phyloP scores from a whole-genome alignment of 1,140 invertebrate species.

The Papilio helenus region DNA sequence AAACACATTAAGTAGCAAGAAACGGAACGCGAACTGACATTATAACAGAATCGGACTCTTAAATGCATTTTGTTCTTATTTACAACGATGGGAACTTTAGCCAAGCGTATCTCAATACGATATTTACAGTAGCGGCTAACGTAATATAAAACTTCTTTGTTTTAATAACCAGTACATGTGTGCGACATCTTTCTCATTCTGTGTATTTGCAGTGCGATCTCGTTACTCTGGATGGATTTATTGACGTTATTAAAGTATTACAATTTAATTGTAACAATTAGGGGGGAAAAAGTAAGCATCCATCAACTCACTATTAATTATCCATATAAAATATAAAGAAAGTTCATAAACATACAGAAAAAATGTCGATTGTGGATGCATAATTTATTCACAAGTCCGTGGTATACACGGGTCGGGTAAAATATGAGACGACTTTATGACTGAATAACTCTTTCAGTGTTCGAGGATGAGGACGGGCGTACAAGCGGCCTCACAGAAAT shows the following conservation, averaged over 20 bases:
- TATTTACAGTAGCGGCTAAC: not conserved
- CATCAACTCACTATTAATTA: not conserved
- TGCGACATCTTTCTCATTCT: not conserved
- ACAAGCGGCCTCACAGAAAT: constrained; percentile 69
- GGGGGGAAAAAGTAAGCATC: not conserved
- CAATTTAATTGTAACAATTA: not conserved
- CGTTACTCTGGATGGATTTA: not conserved
- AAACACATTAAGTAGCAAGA: constrained; percentile 21
- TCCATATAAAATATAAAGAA: constrained; percentile 2
- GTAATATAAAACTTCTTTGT: constrained; percentile 24
- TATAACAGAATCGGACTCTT: constrained; percentile 32
- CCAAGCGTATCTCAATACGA: constrained; percentile 18
- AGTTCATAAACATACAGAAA: not conserved
- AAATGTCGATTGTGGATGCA: constrained; percentile 23
- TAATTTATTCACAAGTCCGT: constrained; percentile 34
- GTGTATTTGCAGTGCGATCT: not conserved
- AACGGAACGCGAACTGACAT: constrained; percentile 39
- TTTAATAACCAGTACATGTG: not conserved
- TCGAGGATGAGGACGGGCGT: constrained; percentile 68
- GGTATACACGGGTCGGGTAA: constrained; percentile 17
- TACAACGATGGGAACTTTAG: constrained; percentile 29
- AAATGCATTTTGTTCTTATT: constrained; percentile 38
- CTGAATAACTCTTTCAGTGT: constrained; percentile 64
- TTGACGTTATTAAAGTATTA: not conserved
- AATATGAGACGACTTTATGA: constrained; percentile 56